A percentile compares a stretch with the other conserved stretches of the same genome.
Conservation (phyloP, 2,113 vertebrate species). For the Limnothrissa miodon region DNA sequence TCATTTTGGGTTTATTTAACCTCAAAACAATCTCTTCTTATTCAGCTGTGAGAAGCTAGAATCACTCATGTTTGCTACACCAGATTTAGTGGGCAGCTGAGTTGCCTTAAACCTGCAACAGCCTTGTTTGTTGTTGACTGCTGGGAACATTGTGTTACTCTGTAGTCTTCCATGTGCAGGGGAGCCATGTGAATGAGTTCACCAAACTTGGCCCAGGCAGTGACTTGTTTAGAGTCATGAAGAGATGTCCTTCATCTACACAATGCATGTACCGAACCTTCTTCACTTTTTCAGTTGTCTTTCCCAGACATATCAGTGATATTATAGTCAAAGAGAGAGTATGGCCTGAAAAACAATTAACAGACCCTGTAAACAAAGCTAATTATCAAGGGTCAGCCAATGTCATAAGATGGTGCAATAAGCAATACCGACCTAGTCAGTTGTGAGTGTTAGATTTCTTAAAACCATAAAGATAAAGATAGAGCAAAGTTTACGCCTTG, state of each 20-base stretch:
- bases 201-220: background rate
- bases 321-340: background rate
- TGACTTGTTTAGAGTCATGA: background rate
- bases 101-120: background rate
- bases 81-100: background rate
- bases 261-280: background rate
- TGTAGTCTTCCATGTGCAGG: background rate
- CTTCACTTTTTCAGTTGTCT: background rate
- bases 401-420: background rate
- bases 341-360: background rate
- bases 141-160: conserved; percentile 16
- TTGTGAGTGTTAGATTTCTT: conserved; percentile 24
- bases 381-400: background rate
- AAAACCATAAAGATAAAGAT: conserved; percentile 58
- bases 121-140: conserved; percentile 21
- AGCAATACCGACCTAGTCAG: background rate
- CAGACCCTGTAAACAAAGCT: background rate
- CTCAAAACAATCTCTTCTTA: background rate
- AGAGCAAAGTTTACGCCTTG: conserved; percentile 47
- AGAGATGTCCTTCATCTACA: background rate
- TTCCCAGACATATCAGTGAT: background rate
- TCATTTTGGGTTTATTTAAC: conserved; percentile 30
- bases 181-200: conserved; percentile 13
- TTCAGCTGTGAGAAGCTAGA: conserved; percentile 20
- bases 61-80: background rate